Evolutionary conservation across 2,888 invertebrate species (phyloP).

Genomic region (Ditula angustiorana): DNA sequence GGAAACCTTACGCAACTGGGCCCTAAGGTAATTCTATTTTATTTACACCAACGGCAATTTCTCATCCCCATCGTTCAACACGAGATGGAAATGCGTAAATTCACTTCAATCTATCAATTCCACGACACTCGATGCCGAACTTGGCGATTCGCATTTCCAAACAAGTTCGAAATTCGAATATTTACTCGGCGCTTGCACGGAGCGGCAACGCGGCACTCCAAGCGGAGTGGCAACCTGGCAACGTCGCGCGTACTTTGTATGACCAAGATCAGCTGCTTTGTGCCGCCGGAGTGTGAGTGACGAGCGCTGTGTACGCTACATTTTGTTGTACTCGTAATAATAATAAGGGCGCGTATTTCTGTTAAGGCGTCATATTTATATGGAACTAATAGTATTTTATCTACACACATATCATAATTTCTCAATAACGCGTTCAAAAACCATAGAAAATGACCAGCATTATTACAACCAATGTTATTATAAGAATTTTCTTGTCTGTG

Average conservation of each 20-base stretch:
- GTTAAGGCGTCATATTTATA: background rate
- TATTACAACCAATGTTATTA: no score
- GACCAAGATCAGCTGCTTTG: constrained; percentile 40
- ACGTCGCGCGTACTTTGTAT: constrained; percentile 47
- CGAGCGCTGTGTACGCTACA: constrained; percentile 9
- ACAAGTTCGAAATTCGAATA: constrained; percentile 68
- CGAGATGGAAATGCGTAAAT: constrained; percentile 31
- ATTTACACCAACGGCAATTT: constrained; percentile 18
- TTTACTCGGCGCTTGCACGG: constrained; percentile 59
- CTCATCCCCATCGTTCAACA: constrained; percentile 25
- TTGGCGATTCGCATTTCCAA: constrained; percentile 64
- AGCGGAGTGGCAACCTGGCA: constrained; percentile 49
- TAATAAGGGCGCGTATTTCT: constrained; percentile 15
- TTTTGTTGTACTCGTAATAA: constrained; percentile 29
- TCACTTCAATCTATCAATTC: constrained; percentile 39
- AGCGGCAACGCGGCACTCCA: constrained; percentile 63
- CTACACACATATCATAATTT: no score
- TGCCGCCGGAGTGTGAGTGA: constrained; percentile 9
- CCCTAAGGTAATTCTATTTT: background rate
- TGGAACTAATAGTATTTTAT: no score
- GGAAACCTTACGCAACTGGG: background rate
- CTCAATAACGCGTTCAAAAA: no score
- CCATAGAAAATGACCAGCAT: no score
- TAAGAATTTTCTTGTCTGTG: no score
- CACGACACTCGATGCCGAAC: constrained; percentile 30